phyloP scores from a whole-genome alignment of 2,797 vertebrate species.

The Karalla daura region DNA sequence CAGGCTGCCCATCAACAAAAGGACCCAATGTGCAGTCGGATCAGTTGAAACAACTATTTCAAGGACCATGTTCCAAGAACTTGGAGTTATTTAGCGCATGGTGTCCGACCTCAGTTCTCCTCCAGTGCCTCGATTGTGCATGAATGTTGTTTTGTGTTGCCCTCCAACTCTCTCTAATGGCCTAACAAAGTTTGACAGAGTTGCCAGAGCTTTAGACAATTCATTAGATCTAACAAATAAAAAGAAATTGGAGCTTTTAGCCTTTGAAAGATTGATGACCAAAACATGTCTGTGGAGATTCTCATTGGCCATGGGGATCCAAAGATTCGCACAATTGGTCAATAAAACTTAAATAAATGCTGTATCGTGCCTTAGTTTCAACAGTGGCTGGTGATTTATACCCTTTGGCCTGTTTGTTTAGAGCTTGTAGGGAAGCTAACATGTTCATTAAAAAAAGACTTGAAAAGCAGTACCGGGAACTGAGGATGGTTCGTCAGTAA shows the following conservation, averaged over 20 bases:
- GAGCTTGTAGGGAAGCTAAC: background rate
- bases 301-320: background rate
- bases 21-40: background rate
- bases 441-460: background rate
- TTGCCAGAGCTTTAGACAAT: background rate
- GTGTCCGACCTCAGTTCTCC: background rate
- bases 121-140: background rate
- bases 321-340: background rate
- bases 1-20: background rate
- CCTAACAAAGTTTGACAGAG: background rate
- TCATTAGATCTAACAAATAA: background rate
- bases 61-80: background rate
- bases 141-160: background rate
- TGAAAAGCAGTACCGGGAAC: background rate
- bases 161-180: background rate
- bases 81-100: background rate
- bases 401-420: background rate
- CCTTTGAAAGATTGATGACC: background rate
- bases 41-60: background rate
- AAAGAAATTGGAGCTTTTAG: no score
- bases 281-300: no score
- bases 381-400: background rate
- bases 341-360: background rate
- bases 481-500: background rate
- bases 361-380: background rate